phyloP scores from a whole-genome alignment of 2,113 vertebrate species.

The Saccopteryx leptura region DNA sequence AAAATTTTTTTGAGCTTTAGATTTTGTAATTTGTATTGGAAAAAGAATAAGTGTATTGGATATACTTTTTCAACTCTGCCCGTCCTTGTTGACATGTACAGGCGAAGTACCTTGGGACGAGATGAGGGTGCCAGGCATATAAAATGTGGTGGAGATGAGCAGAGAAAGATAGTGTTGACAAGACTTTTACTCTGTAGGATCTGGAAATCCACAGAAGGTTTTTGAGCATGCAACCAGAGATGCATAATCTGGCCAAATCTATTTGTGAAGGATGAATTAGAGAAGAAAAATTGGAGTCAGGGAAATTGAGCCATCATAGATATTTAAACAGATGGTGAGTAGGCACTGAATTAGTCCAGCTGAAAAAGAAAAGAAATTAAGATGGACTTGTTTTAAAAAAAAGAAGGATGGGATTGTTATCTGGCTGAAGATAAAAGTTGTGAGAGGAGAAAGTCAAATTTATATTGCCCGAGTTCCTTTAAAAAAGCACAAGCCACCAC shows the following conservation, averaged over 20 bases:
- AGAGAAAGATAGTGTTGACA: neutral
- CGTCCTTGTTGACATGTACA: neutral
- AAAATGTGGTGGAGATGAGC: neutral
- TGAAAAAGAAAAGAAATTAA: conserved; percentile 31
- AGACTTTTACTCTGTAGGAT: neutral
- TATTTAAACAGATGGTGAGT: conserved; percentile 6
- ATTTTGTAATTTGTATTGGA: conserved; percentile 31
- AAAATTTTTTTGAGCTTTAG: conserved; percentile 14
- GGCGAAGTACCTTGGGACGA: neutral
- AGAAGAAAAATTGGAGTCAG: neutral
- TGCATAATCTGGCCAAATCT: neutral
- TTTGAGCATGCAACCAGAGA: neutral
- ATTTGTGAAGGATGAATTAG: conserved; percentile 9
- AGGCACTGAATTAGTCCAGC: neutral
- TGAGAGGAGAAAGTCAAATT: conserved; percentile 24
- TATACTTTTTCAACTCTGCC: neutral
- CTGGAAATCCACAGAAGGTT: neutral
- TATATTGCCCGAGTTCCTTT: conserved; percentile 7
- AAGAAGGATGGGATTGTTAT: neutral
- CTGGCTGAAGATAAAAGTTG: neutral
- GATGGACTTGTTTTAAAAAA: neutral
- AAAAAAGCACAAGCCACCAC: neutral
- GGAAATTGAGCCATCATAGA: neutral
- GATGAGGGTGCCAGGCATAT: neutral
- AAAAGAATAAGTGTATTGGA: conserved; percentile 3